Evolutionary conservation across 2,113 vertebrate species (phyloP).

Genomic region (Bostrychus sinensis): DNA sequence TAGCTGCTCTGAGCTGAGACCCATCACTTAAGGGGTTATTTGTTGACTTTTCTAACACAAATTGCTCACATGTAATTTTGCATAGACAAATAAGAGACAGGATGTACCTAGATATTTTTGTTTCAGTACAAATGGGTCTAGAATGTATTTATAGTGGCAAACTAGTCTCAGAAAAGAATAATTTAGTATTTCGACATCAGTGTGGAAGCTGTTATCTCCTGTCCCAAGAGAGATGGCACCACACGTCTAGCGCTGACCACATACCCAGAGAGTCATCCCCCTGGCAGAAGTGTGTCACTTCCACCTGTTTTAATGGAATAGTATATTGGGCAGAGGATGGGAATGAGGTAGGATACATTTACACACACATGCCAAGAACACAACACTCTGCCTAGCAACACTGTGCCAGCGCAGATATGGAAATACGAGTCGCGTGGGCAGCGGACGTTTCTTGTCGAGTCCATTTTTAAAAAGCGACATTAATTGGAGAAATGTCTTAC

Average conservation of each 20-base stretch:
- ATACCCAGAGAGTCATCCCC: slow-evolving; percentile 58
- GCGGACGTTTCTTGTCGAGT: slow-evolving; percentile 18
- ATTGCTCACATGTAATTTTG: slow-evolving; percentile 23
- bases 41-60: slow-evolving; percentile 54
- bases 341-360: slow-evolving; percentile 75
- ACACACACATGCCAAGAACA: slow-evolving; percentile 75
- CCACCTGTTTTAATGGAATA: slow-evolving; percentile 80
- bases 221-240: slow-evolving; percentile 44
- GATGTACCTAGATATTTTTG: slow-evolving; percentile 12
- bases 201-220: slow-evolving; percentile 22
- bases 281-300: slow-evolving; percentile 78
- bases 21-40: slow-evolving; percentile 60
- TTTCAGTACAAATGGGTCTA: not conserved
- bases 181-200: slow-evolving; percentile 23
- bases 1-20: slow-evolving; percentile 66
- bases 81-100: not conserved
- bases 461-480: slow-evolving; percentile 39
- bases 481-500: slow-evolving; percentile 57
- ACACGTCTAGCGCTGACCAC: slow-evolving; percentile 34
- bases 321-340: slow-evolving; percentile 76
- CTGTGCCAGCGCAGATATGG: slow-evolving; percentile 61
- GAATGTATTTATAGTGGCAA: slow-evolving; percentile 18
- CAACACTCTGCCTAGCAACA: slow-evolving; percentile 76
- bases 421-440: slow-evolving; percentile 52
- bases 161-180: not conserved